These are phyloP conservation scores for Ormia ochracea DNA, from an alignment of 2,888 invertebrate species.

Conservation along the genomic window DNA sequence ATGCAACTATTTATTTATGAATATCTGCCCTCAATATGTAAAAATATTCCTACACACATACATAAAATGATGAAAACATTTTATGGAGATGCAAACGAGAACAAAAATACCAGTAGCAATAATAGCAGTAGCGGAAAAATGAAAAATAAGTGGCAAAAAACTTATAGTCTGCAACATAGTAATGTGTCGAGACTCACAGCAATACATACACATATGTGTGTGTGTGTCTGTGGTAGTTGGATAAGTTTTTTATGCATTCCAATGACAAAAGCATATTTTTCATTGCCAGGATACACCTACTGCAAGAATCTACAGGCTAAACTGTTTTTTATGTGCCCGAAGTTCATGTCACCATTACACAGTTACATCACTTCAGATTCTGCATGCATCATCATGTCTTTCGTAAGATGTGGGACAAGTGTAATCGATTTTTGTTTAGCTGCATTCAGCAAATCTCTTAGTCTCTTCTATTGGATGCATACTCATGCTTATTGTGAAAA, in stretches of 20 bases:
- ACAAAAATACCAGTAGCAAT: constrained; percentile 1
- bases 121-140: constrained; percentile 5
- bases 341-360: constrained; percentile 49
- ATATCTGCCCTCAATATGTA: neutral
- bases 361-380: neutral
- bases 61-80: constrained; percentile 22
- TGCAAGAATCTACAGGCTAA: neutral
- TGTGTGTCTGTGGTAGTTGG: neutral
- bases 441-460: neutral
- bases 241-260: constrained; percentile 3
- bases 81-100: constrained; percentile 6
- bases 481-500: constrained; percentile 13
- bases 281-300: constrained; percentile 50
- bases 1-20: constrained; percentile 24
- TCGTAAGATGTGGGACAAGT: constrained; percentile 55
- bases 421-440: constrained; percentile 52
- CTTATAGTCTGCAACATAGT: constrained; percentile 55
- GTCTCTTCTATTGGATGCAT: neutral
- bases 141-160: constrained; percentile 24
- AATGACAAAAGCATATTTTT: constrained; percentile 58
- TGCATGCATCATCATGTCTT: constrained; percentile 18
- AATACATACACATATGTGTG: neutral
- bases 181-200: constrained; percentile 48
- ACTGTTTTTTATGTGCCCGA: constrained; percentile 18
- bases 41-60: neutral